Conservation (phyloP, 2,888 invertebrate species). For the Drosophila differens region DNA sequence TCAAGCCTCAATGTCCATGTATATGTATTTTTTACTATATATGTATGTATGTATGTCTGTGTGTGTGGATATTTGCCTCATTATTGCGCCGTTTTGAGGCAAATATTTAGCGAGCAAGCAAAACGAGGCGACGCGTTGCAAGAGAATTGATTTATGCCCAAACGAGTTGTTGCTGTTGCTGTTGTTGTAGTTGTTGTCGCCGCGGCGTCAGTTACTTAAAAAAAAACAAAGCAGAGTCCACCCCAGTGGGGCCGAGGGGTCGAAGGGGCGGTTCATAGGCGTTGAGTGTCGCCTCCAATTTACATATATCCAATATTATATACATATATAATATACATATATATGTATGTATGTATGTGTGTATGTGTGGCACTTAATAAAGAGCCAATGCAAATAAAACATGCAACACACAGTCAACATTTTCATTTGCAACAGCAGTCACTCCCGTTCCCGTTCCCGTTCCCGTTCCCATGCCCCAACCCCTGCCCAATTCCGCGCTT, state of each 20-base stretch:
- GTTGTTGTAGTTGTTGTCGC: slow-evolving; percentile 21
- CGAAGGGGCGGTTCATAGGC: neutral
- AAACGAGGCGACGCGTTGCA: slow-evolving; percentile 38
- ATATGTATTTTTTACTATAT: neutral
- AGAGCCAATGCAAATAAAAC: slow-evolving; percentile 47
- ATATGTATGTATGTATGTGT: neutral
- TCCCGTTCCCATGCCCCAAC: neutral
- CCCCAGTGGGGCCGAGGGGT: slow-evolving; percentile 11
- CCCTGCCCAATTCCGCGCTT: slow-evolving; percentile 24
- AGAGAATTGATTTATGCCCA: slow-evolving; percentile 74
- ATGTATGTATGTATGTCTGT: neutral
- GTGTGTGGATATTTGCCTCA: slow-evolving; percentile 36
- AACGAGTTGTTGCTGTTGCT: slow-evolving; percentile 30
- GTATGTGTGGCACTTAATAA: slow-evolving; percentile 38
- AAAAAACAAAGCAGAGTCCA: slow-evolving; percentile 13
- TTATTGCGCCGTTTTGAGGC: slow-evolving; percentile 52
- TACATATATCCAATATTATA: neutral
- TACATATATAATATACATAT: too few relatives aligned
- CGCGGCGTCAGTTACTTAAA: slow-evolving; percentile 20
- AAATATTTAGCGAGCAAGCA: slow-evolving; percentile 46
- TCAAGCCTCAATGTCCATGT: too few relatives aligned
- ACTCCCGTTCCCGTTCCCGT: neutral
- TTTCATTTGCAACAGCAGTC: slow-evolving; percentile 47
- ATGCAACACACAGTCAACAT: slow-evolving; percentile 30
- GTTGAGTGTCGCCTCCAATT: slow-evolving; percentile 36